These are phyloP conservation scores for Oscheius onirici DNA, from an alignment of 2,888 invertebrate genomes.

Conservation along the genomic window DNA sequence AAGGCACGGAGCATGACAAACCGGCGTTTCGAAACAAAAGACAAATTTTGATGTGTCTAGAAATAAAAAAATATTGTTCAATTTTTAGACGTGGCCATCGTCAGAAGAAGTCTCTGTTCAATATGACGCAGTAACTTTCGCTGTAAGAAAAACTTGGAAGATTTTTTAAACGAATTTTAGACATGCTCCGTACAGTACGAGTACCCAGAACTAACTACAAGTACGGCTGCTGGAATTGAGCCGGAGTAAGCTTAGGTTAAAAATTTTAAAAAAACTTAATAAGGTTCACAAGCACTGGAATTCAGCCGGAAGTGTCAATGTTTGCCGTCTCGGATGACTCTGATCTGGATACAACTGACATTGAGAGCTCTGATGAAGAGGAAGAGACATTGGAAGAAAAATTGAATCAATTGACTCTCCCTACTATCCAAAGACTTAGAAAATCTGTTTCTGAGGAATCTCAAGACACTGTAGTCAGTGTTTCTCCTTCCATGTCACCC, in stretches of 20 bases:
- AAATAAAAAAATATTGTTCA: background rate
- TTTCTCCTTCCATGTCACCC: slow-evolving; percentile 32
- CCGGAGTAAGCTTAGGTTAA: background rate
- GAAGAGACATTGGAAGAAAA: slow-evolving; percentile 13
- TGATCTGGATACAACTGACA: slow-evolving; percentile 15
- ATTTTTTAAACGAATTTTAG: slow-evolving; percentile 3
- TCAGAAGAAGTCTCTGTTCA: slow-evolving; percentile 24
- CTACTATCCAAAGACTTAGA: slow-evolving; percentile 27
- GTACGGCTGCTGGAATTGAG: background rate
- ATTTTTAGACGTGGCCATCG: slow-evolving; percentile 31
- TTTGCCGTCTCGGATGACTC: slow-evolving; percentile 23
- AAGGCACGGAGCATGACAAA: no score
- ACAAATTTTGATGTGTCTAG: background rate
- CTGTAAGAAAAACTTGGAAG: background rate
- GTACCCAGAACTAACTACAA: slow-evolving; percentile 5
- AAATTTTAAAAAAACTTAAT: background rate
- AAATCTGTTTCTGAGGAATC: slow-evolving; percentile 51
- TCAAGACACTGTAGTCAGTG: slow-evolving; percentile 45
- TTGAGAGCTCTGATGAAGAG: background rate
- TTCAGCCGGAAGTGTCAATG: slow-evolving; percentile 65
- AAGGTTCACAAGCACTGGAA: slow-evolving; percentile 40
- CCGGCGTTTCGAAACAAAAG: no score
- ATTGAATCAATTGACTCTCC: slow-evolving; percentile 1
- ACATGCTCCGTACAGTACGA: slow-evolving; percentile 24
- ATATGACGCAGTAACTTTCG: slow-evolving; percentile 11